A percentile compares a stretch with the other conserved stretches of the same genome.
These are phyloP conservation scores for Leucoraja erinaceus DNA, from an alignment of 2,113 vertebrate genomes.

Conservation along the genomic window DNA sequence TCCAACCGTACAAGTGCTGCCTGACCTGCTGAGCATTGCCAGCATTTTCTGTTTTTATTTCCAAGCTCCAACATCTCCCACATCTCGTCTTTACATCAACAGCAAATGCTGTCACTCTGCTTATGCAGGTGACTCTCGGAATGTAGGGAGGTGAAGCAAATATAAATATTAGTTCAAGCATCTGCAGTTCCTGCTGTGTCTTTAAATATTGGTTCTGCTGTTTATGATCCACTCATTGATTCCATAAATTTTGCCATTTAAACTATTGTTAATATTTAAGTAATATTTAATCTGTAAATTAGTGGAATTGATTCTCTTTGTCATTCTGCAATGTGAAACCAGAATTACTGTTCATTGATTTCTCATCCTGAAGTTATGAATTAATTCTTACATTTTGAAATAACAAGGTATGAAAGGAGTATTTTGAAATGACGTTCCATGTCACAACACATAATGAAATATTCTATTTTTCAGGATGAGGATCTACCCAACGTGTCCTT, in stretches of 20 bases:
- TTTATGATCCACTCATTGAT: neutral
- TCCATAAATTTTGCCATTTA: neutral
- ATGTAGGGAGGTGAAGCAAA: no score
- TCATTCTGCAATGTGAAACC: neutral
- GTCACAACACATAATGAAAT: neutral
- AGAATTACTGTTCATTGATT: neutral
- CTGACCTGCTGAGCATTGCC: no score
- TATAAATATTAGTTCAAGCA: no score
- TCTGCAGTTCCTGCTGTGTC: no score
- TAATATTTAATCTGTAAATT: neutral
- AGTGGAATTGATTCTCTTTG: neutral
- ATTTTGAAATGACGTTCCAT: neutral
- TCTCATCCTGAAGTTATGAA: neutral
- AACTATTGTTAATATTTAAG: neutral
- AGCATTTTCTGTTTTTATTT: no score
- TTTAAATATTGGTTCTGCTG: neutral
- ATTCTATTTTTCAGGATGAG: conserved; percentile 58
- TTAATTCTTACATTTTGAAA: neutral
- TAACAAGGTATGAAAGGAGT: neutral
- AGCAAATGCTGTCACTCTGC: no score
- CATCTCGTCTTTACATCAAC: no score
- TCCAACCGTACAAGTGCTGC: no score
- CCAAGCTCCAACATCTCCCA: no score
- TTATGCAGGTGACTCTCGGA: no score
- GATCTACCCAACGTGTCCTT: conserved; percentile 67